Evolutionary conservation across 1,140 invertebrate species (phyloP).

Genomic region (Sarcophaga bullata): DNA sequence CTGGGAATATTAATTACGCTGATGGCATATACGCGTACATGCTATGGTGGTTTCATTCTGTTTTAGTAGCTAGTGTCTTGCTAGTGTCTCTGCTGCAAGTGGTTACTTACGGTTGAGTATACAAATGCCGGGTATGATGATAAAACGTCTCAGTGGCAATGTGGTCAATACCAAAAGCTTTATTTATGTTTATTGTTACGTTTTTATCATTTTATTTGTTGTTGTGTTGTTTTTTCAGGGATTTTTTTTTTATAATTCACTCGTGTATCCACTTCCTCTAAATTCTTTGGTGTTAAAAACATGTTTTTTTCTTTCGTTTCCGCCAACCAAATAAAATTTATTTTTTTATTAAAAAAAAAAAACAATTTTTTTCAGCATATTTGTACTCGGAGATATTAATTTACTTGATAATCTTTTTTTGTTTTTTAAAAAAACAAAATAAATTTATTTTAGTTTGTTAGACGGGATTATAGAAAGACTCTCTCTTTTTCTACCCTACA

Average conservation of each 20-base stretch:
- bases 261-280: neutral
- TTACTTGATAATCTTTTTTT: neutral
- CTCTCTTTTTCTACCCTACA: neutral
- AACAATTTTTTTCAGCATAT: too few relatives aligned
- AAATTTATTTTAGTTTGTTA: neutral
- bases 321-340: neutral
- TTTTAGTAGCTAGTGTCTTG: too few relatives aligned
- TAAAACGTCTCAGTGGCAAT: neutral
- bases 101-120: constrained; percentile 15
- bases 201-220: neutral
- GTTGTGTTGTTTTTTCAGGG: too few relatives aligned
- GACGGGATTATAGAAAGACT: too few relatives aligned
- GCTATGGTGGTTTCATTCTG: neutral
- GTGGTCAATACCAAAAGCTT: constrained; percentile 8
- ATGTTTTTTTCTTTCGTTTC: neutral
- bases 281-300: neutral
- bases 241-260: too few relatives aligned
- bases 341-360: too few relatives aligned
- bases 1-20: constrained; percentile 45
- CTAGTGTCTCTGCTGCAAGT: neutral
- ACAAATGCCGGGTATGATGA: constrained; percentile 17
- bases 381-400: constrained; percentile 19
- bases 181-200: neutral
- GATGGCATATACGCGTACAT: neutral
- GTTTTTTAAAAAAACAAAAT: neutral